Conservation (phyloP, 2,888 invertebrate species). For the Prosapia bicincta region DNA sequence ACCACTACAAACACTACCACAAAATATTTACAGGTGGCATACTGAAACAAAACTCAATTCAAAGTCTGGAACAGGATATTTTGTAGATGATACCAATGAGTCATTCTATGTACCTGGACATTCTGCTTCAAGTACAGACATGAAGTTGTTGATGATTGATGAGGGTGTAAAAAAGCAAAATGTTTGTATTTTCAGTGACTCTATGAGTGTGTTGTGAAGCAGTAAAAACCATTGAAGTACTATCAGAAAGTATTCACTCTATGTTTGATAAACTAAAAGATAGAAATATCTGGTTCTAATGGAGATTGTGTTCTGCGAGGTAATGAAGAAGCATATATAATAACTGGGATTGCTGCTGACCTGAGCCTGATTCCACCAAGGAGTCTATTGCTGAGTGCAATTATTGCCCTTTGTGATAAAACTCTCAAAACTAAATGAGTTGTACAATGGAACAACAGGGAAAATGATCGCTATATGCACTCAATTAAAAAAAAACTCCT, state of each 20-base stretch:
- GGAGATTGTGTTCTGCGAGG: constrained; percentile 3
- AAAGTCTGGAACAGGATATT: not conserved
- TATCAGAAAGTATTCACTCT: not conserved
- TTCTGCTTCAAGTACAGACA: not conserved
- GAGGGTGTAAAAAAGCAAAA: not conserved
- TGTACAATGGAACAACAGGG: not conserved
- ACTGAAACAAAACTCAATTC: not conserved
- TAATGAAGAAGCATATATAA: not conserved
- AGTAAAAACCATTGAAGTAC: not conserved
- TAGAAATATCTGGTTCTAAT: not conserved
- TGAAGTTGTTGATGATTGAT: not conserved
- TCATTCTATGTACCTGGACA: not conserved
- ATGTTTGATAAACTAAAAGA: not conserved
- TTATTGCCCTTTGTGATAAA: too few species aligned
- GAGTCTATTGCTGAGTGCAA: not conserved
- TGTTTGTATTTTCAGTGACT: not conserved
- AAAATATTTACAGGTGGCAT: not conserved
- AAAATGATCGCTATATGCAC: not conserved
- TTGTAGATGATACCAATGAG: not conserved
- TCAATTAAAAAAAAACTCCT: not conserved
- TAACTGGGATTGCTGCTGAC: not conserved
- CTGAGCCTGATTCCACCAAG: not conserved
- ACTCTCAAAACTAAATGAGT: not conserved
- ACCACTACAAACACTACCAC: not conserved
- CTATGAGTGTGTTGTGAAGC: not conserved